Evolutionary conservation across 2,888 invertebrate species (phyloP), one percentile per base, ranked within the genome.

Genomic region (Leucoptera coffeella): DNA sequence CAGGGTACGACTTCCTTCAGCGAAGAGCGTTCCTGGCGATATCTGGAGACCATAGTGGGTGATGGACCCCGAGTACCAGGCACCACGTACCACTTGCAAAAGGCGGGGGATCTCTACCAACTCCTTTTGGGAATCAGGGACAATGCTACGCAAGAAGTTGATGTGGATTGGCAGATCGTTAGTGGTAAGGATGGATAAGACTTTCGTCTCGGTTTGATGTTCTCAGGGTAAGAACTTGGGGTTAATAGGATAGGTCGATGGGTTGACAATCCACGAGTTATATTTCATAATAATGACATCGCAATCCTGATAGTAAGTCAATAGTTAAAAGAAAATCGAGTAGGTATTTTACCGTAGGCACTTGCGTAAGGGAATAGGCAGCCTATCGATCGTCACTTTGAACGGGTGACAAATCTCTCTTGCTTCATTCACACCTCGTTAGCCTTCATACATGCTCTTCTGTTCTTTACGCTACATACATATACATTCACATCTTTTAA

Each of bases 131-230:
- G 10, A n/a, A 19, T 31, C n/a, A 27, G 29, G 4, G 10, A 11
- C 2, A 14, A 25, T 7, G 24, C 29, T 4, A 22, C 2, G 4
- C 17, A 22, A 14, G 15, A 9, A 2, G 25, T 29, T 2, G 15
- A 23, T n/a, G 17, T 22, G 7, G 31, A 31, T n/a, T 29, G 29
- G 29, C 31, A 31, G 21, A 14, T 29, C 10, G 29, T 25, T 12
- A 21, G 29, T 9, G 31, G 31, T 31, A 23, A 15, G 23, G 9
- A 15, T 25, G 11, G 6, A 14, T 12, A 25, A 15, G 14, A 5
- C 11, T 23, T 12, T 23, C 4, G 11, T 13, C 11, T 23, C 12
- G 11, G 23, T 23, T 14, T 4, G 15, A 9, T 10, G 15, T 6
- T 11, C 11, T 25, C 10, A 5, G 7, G 11, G 4, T 12, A 12